Evolutionary conservation across 35 echinoderm and acorn worm species (phyloP).

Genomic region (Patiria miniata): DNA sequence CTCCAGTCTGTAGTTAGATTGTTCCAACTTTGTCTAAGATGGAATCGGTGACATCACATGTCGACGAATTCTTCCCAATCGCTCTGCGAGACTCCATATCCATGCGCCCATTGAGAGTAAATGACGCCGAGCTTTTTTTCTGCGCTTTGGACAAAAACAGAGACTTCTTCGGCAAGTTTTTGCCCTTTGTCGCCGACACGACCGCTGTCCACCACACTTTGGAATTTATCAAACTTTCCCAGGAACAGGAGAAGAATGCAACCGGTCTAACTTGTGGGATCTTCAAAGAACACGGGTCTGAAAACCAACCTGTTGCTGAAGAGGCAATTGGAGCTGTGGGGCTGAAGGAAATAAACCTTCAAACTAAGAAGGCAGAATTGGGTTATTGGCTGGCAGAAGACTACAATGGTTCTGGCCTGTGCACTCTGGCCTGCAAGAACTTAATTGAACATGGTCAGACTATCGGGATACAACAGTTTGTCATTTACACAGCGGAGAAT

Average conservation of each 20-base stretch:
- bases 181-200: neutral
- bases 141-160: neutral
- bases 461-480: conserved; percentile 15
- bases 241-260: neutral
- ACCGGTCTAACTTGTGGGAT: neutral
- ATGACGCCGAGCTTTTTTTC: neutral
- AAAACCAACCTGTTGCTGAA: neutral
- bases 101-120: neutral
- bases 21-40: too few species aligned
- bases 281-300: neutral
- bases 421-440: neutral
- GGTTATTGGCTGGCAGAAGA: conserved; percentile 4
- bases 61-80: conserved; percentile 24
- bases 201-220: neutral
- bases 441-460: conserved; percentile 10
- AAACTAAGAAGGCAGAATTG: neutral
- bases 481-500: neutral
- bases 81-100: neutral
- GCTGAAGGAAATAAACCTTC: neutral
- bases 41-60: too few species aligned
- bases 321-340: neutral
- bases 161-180: neutral
- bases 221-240: neutral
- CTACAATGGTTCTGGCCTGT: neutral
- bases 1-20: too few species aligned